Evolutionary conservation across 2,888 invertebrate species (phyloP).

Genomic region (Drosophila leonis): DNA sequence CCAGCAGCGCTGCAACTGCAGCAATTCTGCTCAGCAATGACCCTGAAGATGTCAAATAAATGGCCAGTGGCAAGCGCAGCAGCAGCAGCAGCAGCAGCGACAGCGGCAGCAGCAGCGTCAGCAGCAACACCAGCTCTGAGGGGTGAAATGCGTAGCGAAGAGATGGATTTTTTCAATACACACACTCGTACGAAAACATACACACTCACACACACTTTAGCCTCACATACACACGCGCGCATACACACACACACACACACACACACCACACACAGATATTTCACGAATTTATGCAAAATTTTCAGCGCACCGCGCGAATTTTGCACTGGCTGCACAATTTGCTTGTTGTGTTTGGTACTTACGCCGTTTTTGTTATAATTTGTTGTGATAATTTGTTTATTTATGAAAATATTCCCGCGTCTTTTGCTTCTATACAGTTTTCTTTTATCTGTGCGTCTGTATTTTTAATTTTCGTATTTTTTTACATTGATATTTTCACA

Average conservation of each 20-base stretch:
- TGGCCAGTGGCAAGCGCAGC: slow-evolving; percentile 56
- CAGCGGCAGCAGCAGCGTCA: background rate
- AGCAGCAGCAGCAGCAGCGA: slow-evolving; percentile 32
- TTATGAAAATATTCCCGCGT: slow-evolving; percentile 73
- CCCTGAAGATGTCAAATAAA: slow-evolving; percentile 63
- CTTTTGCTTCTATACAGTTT: slow-evolving; percentile 66
- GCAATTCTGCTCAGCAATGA: slow-evolving; percentile 51
- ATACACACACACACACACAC: slow-evolving; percentile 34
- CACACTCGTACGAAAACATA: slow-evolving; percentile 40
- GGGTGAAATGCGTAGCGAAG: slow-evolving; percentile 78
- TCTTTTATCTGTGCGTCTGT: slow-evolving; percentile 64
- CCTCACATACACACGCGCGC: slow-evolving; percentile 27
- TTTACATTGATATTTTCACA: slow-evolving; percentile 59
- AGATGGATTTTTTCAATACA: slow-evolving; percentile 79
- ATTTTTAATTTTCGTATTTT: slow-evolving; percentile 61
- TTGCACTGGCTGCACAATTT: slow-evolving; percentile 32
- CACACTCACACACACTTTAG: slow-evolving; percentile 10
- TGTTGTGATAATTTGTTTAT: slow-evolving; percentile 50
- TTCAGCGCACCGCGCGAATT: slow-evolving; percentile 52
- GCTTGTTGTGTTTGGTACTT: slow-evolving; percentile 56
- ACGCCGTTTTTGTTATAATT: slow-evolving; percentile 75
- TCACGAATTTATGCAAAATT: slow-evolving; percentile 76
- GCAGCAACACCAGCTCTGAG: slow-evolving; percentile 52
- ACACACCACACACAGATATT: slow-evolving; percentile 49
- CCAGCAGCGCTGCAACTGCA: slow-evolving; percentile 21